Conservation (phyloP, 2,888 invertebrate species). For the Drosophila atroscutellata region DNA sequence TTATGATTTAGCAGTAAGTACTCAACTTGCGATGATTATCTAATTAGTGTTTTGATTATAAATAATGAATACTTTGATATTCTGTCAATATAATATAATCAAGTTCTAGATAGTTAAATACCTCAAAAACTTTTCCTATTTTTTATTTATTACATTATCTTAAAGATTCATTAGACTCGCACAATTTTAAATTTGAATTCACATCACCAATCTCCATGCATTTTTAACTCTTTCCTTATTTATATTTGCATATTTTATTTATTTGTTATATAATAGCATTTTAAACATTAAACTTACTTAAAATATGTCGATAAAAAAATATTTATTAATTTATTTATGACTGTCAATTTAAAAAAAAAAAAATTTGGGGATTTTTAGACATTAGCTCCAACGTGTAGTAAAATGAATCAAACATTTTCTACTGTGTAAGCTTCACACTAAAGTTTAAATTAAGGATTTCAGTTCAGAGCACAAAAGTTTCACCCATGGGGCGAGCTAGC, state of each 20-base stretch:
- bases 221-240: background rate
- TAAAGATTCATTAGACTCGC: background rate
- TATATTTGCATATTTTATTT: background rate
- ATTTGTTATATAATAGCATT: background rate
- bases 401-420: background rate
- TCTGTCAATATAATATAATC: background rate
- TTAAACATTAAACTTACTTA: accelerated
- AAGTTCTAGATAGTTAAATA: background rate
- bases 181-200: background rate
- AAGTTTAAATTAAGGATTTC: constrained; percentile 16
- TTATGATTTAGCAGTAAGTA: background rate
- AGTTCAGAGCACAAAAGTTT: constrained; percentile 18
- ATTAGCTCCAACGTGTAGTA: background rate
- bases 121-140: background rate
- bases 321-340: background rate
- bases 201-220: accelerated
- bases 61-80: background rate
- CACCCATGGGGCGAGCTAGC: constrained; percentile 11
- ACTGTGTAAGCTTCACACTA: constrained; percentile 2
- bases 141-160: background rate
- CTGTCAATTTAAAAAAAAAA: accelerated
- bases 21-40: background rate
- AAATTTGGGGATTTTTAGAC: background rate
- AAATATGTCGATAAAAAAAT: background rate
- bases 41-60: background rate